Conservation (phyloP, 2,888 invertebrate species). For the Protodeltote pygarga region DNA sequence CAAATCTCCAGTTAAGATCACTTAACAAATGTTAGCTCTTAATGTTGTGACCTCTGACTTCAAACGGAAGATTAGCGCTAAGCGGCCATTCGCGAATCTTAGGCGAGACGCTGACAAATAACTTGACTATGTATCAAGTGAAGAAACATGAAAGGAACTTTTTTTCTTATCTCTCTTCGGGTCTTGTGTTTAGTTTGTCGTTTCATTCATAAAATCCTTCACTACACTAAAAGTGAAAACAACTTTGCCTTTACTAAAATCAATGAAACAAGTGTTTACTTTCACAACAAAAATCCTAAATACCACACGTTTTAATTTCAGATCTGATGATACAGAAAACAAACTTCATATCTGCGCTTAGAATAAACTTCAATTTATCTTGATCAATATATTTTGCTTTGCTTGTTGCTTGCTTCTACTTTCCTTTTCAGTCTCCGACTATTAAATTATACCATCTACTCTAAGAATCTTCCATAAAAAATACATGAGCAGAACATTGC, state of each 20-base stretch:
- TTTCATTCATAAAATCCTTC: background rate
- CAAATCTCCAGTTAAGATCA: conserved; percentile 17
- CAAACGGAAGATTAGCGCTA: conserved; percentile 30
- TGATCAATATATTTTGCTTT: no score
- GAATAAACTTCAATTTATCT: no score
- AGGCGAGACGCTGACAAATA: conserved; percentile 20
- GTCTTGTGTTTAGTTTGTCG: background rate
- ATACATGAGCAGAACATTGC: conserved; percentile 9
- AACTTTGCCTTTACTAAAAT: conserved; percentile 1
- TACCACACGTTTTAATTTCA: background rate
- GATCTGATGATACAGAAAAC: background rate
- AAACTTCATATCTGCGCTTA: no score
- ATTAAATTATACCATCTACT: conserved; percentile 4
- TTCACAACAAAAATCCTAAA: background rate
- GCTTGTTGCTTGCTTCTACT: conserved; percentile 2
- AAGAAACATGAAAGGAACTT: no score
- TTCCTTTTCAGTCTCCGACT: conserved; percentile 22
- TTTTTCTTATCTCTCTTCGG: no score
- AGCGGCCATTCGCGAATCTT: conserved; percentile 16
- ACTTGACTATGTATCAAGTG: conserved; percentile 1
- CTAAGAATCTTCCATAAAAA: conserved; percentile 27
- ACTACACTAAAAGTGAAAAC: conserved; percentile 7
- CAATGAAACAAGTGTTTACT: background rate
- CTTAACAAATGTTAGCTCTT: conserved; percentile 27
- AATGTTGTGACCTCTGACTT: conserved; percentile 33